These are phyloP conservation scores for Bubo scandiacus DNA, from an alignment of 2,113 vertebrate species.

Conservation along the genomic window DNA sequence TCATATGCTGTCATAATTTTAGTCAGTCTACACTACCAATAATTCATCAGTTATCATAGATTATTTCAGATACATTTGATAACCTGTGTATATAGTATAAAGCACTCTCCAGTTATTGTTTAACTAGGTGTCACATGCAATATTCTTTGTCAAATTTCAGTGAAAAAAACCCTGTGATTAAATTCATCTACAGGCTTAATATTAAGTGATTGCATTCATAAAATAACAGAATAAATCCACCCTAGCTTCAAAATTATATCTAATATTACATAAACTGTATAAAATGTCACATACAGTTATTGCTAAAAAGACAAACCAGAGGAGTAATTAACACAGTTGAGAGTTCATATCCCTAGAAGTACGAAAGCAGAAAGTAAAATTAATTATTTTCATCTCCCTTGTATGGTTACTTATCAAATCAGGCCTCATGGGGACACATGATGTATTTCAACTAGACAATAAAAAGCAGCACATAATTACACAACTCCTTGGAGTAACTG, in stretches of 20 bases:
- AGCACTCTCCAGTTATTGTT: background rate
- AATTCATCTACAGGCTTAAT: background rate
- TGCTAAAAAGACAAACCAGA: conserved; percentile 17
- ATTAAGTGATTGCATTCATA: conserved; percentile 2
- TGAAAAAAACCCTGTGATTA: background rate
- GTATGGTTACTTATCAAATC: conserved; percentile 22
- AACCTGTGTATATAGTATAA: background rate
- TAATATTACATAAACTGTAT: conserved; percentile 11
- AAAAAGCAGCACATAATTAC: conserved; percentile 32
- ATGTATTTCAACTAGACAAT: conserved; percentile 49
- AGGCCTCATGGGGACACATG: conserved; percentile 2
- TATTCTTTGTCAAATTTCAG: conserved; percentile 11
- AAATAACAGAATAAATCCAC: conserved; percentile 37
- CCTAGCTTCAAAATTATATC: conserved; percentile 28
- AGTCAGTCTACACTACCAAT: background rate
- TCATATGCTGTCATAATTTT: background rate
- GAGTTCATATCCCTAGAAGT: conserved; percentile 9
- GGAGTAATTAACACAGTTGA: conserved; percentile 42
- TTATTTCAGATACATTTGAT: background rate
- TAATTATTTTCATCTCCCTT: conserved; percentile 52
- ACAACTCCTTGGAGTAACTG: conserved; percentile 3
- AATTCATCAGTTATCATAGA: background rate
- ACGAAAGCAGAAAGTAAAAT: conserved; percentile 41
- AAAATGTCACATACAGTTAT: conserved; percentile 41
- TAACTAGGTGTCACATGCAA: background rate